phyloP scores from a whole-genome alignment of 2,888 invertebrate species.

The Clostera curtula region DNA sequence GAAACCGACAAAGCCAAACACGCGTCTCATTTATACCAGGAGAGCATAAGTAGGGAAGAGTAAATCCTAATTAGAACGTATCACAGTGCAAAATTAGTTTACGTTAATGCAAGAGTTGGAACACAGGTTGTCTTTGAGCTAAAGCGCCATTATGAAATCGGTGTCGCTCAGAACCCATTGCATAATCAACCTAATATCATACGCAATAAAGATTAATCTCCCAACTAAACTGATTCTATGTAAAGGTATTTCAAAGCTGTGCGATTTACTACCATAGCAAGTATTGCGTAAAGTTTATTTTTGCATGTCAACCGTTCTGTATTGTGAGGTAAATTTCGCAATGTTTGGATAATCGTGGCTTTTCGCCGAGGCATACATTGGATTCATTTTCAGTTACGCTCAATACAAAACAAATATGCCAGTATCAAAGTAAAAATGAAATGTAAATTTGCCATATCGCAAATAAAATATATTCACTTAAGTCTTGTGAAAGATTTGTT shows the following conservation, averaged over 20 bases:
- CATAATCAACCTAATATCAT: slow-evolving; percentile 9
- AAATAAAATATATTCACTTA: no score
- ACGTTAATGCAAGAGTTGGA: slow-evolving; percentile 6
- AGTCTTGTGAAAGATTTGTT: no score
- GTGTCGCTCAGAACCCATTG: slow-evolving; percentile 6
- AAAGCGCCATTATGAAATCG: slow-evolving; percentile 17
- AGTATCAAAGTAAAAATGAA: slow-evolving; percentile 7
- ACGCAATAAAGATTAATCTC: slow-evolving; percentile 10
- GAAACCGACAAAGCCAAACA: slow-evolving; percentile 5
- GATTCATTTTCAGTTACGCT: slow-evolving; percentile 14
- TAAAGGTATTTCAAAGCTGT: no score
- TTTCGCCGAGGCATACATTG: slow-evolving; percentile 18
- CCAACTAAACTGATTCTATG: no score
- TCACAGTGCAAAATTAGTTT: slow-evolving; percentile 9
- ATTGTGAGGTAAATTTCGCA: slow-evolving; percentile 9
- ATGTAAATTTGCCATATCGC: no score
- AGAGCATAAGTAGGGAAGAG: neutral
- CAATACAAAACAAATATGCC: slow-evolving; percentile 18
- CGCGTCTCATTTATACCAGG: neutral
- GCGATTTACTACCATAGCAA: no score
- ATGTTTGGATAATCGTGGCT: slow-evolving; percentile 20
- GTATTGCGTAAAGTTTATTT: no score
- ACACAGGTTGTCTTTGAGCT: slow-evolving; percentile 16
- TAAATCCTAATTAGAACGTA: slow-evolving; percentile 4
- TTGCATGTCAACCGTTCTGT: slow-evolving; percentile 2